Conservation (phyloP, 2,113 vertebrate species). For the Progne subis region DNA sequence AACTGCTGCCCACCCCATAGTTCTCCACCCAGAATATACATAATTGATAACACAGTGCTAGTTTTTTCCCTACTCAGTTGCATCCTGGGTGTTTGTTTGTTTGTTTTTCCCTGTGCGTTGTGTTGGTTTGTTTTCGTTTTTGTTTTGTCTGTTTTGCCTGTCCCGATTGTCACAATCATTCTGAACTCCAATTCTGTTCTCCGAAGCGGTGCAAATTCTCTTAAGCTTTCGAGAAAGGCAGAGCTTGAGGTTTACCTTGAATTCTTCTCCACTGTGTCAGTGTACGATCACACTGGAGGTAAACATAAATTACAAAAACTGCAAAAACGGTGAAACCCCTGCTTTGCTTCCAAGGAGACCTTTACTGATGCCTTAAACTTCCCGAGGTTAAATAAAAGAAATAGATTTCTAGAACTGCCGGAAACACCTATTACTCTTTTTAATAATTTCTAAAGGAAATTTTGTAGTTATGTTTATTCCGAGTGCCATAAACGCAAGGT, state of each 20-base stretch:
- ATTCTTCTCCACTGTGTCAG: background rate
- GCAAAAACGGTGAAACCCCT: background rate
- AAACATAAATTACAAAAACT: background rate
- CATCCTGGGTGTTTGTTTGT: too few relatives aligned
- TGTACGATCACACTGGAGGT: background rate
- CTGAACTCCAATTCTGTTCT: background rate
- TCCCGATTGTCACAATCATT: background rate
- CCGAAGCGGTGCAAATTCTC: background rate
- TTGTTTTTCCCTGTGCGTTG: too few relatives aligned
- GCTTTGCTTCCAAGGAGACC: background rate
- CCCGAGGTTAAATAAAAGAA: background rate
- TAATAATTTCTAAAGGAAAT: background rate
- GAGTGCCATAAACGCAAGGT: background rate
- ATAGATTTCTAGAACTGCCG: background rate
- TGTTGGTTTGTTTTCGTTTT: background rate
- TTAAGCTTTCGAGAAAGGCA: background rate
- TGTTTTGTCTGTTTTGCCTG: background rate
- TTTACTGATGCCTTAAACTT: background rate
- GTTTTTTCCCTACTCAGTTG: background rate
- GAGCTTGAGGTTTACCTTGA: background rate
- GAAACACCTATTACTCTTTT: background rate
- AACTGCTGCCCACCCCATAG: background rate
- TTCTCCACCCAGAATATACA: background rate
- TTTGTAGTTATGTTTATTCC: background rate
- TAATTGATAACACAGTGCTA: background rate